Base-by-base conservation (phyloP, 2,113 vertebrate species). In the Bos indicus region DNA sequence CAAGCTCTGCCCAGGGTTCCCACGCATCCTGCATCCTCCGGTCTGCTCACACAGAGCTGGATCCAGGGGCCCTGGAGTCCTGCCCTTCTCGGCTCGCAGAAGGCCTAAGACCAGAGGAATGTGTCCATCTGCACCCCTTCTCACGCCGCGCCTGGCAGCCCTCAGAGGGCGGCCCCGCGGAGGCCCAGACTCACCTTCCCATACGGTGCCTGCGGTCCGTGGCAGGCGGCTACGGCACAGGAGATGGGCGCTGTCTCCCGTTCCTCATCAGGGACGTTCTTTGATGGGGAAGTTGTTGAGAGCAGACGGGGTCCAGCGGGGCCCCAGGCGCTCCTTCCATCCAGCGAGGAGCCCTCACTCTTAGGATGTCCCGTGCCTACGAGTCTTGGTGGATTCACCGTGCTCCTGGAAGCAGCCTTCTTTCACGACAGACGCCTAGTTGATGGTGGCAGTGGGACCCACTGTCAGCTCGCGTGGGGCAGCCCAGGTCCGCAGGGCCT, bases 371-470 rank as follows among this genome's bases (percentile, higher is more conserved):
- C 99, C 98, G 23, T 99, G 99, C 14, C 99, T 98, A 99, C 99
- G 99, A 0, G 99, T 99, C 98, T 99, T 99, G 95, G 99, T 99
- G 98, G 99, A 99, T 98, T 99, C 99, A 92, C 99, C 99, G 1
- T 2, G 52, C 52, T 10, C 4, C 1, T 6, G 81, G 52, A 36
- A 36, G 7, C 52, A 40, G n/a, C n/a, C 13, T 83, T 83, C n/a
- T 56, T 56, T 40, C 81, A 26, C n/a, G 1, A 56, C 23, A 56
- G 52, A 36, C 6, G 2, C 33, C n/a, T 56, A 7, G 52, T 10
- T 26, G 33, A 25, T 15, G 52, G 81, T 26, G 52, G 81, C 81
- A 84, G 80, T 0, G 4, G 13, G 21, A 9, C 81, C 12, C 13
- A 23, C 30, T 36, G 33, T 56, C 33, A 26, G 12, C 81, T 26